Evolutionary conservation across 2,797 vertebrate species (phyloP).

Genomic region (Sebastes hubbsi): DNA sequence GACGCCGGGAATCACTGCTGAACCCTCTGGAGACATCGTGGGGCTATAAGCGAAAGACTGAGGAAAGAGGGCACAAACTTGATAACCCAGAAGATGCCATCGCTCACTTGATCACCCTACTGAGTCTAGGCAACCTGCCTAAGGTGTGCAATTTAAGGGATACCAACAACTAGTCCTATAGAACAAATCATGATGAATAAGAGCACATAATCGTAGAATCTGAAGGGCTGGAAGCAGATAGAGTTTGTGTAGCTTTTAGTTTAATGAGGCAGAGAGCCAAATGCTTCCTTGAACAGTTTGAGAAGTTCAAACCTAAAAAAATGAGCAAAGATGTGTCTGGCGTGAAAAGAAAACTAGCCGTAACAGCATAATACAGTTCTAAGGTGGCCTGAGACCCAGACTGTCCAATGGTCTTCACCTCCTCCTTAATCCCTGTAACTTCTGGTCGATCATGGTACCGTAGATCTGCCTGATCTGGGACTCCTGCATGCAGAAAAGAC

Average conservation of each 20-base stretch:
- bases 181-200: too few species aligned
- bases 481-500: constrained; percentile 58
- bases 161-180: accelerated
- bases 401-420: constrained; percentile 71
- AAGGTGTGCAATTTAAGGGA: too few species aligned
- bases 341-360: constrained; percentile 79
- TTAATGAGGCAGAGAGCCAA: background rate
- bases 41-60: accelerated
- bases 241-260: background rate
- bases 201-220: too few species aligned
- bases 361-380: constrained; percentile 47
- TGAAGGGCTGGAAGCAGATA: too few species aligned
- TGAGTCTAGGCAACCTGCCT: too few species aligned
- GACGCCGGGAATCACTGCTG: too few species aligned
- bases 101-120: too few species aligned
- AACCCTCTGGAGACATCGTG: too few species aligned
- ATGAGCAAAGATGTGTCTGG: background rate
- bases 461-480: constrained; percentile 73
- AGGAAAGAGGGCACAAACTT: too few species aligned
- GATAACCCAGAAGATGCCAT: too few species aligned
- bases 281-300: background rate
- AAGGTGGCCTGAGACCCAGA: background rate
- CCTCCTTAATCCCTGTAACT: constrained; percentile 84
- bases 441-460: constrained; percentile 85
- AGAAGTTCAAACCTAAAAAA: background rate